Conservation (phyloP, 1,140 invertebrate species). For the Drosophila navojoa region DNA sequence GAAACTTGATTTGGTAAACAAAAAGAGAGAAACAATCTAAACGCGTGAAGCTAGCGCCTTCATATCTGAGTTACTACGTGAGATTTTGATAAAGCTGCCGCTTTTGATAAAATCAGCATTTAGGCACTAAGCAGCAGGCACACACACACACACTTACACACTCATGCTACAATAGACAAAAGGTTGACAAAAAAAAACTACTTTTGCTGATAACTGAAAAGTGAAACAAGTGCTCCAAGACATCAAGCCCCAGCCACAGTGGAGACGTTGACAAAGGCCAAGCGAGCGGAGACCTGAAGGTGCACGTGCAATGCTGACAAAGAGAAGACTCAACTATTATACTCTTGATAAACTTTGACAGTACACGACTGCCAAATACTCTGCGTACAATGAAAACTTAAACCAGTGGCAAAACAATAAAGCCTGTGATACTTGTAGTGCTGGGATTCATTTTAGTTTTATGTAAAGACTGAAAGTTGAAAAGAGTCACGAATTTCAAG, state of each 20-base stretch:
- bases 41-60: conserved; percentile 42
- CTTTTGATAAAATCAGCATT: conserved; percentile 44
- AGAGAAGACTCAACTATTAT: background rate
- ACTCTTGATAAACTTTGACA: background rate
- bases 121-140: conserved; percentile 36
- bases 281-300: background rate
- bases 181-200: conserved; percentile 40
- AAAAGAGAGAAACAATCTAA: conserved; percentile 3
- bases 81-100: conserved; percentile 69
- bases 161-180: conserved; percentile 39
- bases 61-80: conserved; percentile 60
- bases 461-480: no score
- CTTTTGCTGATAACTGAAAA: conserved; percentile 49
- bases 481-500: no score
- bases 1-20: conserved; percentile 11
- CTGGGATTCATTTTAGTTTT: no score
- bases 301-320: conserved; percentile 5
- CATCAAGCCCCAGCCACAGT: background rate
- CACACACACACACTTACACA: conserved; percentile 32
- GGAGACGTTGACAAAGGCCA: background rate
- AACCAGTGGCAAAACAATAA: no score
- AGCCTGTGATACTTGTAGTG: no score
- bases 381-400: background rate
- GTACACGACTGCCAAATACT: background rate
- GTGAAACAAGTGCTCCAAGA: conserved; percentile 36